A percentile compares a stretch with the other conserved stretches of the same genome.
phyloP scores from a whole-genome alignment of 2,113 vertebrate genomes.

The Eolophus roseicapilla region DNA sequence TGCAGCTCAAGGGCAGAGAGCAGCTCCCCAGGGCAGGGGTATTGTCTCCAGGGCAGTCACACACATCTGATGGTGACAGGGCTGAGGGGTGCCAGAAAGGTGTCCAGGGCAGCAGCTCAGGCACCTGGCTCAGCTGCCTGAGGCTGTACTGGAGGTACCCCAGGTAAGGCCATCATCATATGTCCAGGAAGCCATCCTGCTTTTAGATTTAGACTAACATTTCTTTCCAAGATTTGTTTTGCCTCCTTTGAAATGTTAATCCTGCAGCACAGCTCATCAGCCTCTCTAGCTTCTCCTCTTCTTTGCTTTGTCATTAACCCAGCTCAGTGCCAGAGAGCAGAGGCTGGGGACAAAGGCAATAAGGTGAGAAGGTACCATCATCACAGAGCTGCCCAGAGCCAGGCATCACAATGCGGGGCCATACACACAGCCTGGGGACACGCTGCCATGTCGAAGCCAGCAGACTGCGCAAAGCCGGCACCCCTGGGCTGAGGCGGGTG shows the following conservation, averaged over 20 bases:
- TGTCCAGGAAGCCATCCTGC: not conserved
- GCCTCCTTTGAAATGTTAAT: not conserved
- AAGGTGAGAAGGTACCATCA: not conserved
- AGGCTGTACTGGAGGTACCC: not conserved
- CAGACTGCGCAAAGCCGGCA: not conserved
- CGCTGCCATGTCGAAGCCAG: fast-evolving
- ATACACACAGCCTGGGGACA: not conserved
- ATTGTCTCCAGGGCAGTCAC: not conserved
- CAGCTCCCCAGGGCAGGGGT: not conserved
- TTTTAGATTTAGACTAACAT: not conserved
- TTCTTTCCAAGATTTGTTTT: not conserved
- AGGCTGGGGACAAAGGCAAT: not conserved
- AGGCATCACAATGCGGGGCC: fast-evolving
- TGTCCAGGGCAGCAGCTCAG: not conserved
- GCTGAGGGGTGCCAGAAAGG: not conserved
- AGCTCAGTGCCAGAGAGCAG: not conserved
- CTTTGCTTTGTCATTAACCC: not conserved
- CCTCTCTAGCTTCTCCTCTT: not conserved
- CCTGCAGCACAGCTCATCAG: not conserved
- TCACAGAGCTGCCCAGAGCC: not conserved
- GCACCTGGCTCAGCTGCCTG: not conserved
- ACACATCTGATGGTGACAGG: too few species aligned
- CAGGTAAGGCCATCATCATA: not conserved
- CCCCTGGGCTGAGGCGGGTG: not conserved
- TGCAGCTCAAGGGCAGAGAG: not conserved